These are phyloP conservation scores for Pseudochirops cupreus DNA, from an alignment of 2,797 vertebrate species.

Conservation along the genomic window DNA sequence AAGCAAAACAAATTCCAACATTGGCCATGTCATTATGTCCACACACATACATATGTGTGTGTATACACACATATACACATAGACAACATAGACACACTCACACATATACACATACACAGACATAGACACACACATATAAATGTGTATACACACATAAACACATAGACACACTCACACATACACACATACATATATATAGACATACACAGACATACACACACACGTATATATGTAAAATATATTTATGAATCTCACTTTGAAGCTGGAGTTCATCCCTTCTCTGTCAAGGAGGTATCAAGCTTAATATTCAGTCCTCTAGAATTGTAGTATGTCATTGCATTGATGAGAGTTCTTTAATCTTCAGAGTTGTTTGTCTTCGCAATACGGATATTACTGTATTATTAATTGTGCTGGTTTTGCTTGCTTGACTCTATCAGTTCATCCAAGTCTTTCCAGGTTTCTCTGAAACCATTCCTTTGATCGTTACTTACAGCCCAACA, in stretches of 20 bases:
- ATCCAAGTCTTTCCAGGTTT: neutral
- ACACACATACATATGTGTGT: too few relatives aligned
- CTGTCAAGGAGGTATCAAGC: neutral
- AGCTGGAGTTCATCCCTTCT: neutral
- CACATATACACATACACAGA: too few relatives aligned
- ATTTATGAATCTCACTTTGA: neutral
- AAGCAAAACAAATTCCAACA: neutral
- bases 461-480: neutral
- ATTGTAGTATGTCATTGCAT: neutral
- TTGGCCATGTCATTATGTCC: too few relatives aligned
- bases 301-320: neutral
- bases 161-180: too few relatives aligned
- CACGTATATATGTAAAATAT: too few relatives aligned
- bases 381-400: neutral
- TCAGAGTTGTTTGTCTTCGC: neutral
- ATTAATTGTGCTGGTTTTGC: neutral
- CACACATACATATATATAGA: too few relatives aligned
- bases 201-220: too few relatives aligned
- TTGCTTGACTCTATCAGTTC: neutral
- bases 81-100: too few relatives aligned
- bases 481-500: neutral
- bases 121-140: too few relatives aligned
- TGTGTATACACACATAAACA: too few relatives aligned
- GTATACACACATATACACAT: too few relatives aligned
- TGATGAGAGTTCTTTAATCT: neutral